These are phyloP conservation scores for Tinamus guttatus DNA, from an alignment of 2,113 vertebrate genomes.

Conservation along the genomic window DNA sequence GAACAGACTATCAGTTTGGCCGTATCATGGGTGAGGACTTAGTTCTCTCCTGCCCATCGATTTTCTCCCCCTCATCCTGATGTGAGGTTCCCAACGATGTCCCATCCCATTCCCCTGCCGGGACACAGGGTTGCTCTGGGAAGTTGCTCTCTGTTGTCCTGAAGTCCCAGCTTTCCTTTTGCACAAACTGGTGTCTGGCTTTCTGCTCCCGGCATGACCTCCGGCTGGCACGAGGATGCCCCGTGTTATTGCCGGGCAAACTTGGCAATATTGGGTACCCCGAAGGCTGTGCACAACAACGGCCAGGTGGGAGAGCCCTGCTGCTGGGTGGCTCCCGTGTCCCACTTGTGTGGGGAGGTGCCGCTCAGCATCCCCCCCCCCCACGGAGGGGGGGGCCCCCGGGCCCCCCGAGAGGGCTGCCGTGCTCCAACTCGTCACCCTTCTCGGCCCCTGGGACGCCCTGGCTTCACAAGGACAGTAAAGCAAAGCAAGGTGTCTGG, in stretches of 20 bases:
- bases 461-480: background rate
- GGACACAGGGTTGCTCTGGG: background rate
- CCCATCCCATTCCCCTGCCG: fast-evolving
- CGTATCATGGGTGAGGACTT: background rate
- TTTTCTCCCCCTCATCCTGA: fast-evolving
- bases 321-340: background rate
- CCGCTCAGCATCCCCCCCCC: background rate
- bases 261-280: background rate
- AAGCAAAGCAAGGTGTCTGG: slow-evolving; percentile 11
- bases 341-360: background rate
- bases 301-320: background rate
- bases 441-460: background rate
- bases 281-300: background rate
- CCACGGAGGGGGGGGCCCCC: background rate
- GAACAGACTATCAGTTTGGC: background rate
- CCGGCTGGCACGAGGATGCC: background rate
- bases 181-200: background rate
- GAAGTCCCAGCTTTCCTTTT: background rate
- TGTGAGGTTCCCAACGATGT: background rate
- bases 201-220: background rate
- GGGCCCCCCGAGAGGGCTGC: background rate
- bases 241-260: background rate
- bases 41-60: background rate
- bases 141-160: background rate
- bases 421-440: background rate